phyloP scores from a whole-genome alignment of 1,140 invertebrate species.

The Anastrepha obliqua region DNA sequence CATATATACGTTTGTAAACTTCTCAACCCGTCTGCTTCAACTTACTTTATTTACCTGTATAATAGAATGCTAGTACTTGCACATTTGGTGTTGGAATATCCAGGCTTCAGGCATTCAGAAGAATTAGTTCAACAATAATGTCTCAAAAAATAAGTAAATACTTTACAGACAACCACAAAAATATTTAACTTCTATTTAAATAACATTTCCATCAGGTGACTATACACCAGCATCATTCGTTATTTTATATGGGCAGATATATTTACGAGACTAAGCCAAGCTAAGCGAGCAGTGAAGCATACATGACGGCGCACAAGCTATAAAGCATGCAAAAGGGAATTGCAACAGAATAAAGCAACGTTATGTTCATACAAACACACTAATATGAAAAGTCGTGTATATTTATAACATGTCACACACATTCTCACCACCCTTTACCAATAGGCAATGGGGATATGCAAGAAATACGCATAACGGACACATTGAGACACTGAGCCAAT shows the following conservation, averaged over 20 bases:
- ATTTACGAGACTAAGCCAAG: background rate
- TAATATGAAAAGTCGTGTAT: background rate
- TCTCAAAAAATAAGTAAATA: background rate
- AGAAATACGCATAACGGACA: slow-evolving; percentile 20
- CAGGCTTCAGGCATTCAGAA: background rate
- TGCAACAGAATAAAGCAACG: background rate
- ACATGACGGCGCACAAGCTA: background rate
- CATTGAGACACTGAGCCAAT: slow-evolving; percentile 19
- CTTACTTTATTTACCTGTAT: no score
- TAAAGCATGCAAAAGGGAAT: background rate
- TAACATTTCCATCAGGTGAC: background rate
- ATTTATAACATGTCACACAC: background rate
- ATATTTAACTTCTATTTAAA: slow-evolving; percentile 29
- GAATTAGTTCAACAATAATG: slow-evolving; percentile 11
- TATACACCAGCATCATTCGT: background rate
- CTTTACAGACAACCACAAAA: background rate
- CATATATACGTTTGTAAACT: no score
- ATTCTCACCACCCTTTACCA: background rate
- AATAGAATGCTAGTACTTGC: no score
- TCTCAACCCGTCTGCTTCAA: no score
- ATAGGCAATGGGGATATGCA: slow-evolving; percentile 7
- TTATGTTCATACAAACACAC: no score
- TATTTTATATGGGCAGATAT: background rate
- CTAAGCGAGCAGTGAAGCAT: background rate
- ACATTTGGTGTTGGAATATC: no score